phyloP scores from a whole-genome alignment of 2,888 invertebrate species.

The Pristionchus exspectatus region DNA sequence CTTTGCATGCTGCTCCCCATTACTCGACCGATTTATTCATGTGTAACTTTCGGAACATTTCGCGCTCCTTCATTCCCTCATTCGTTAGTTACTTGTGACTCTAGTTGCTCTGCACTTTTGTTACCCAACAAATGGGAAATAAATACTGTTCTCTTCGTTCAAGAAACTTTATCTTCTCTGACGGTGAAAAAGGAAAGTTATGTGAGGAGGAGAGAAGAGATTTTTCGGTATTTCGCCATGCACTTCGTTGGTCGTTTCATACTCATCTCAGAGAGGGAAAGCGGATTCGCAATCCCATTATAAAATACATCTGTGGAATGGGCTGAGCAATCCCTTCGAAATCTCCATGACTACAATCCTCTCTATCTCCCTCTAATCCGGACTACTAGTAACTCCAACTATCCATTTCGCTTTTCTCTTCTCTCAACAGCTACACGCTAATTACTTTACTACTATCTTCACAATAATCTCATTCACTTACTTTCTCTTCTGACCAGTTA shows the following conservation, averaged over 20 bases:
- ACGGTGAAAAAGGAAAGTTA: neutral
- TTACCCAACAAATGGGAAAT: neutral
- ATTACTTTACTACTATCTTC: constrained; percentile 24
- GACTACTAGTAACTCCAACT: constrained; percentile 3
- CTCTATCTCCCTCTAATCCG: neutral
- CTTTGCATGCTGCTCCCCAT: neutral
- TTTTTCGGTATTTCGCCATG: neutral
- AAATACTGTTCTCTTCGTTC: neutral
- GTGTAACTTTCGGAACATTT: constrained; percentile 15
- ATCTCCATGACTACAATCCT: constrained; percentile 41
- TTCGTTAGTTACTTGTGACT: neutral
- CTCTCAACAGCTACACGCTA: neutral
- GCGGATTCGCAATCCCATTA: constrained; percentile 6
- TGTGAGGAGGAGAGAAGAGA: neutral
- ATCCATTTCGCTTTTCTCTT: neutral
- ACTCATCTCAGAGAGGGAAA: neutral
- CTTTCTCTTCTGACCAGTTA: constrained; percentile 31
- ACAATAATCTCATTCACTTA: constrained; percentile 35
- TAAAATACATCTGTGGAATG: neutral
- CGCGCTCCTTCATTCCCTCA: neutral
- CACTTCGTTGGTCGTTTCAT: neutral
- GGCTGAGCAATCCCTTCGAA: neutral
- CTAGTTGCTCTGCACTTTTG: neutral
- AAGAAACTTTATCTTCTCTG: neutral
- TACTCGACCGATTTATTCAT: constrained; percentile 18